Evolutionary conservation across 2,888 invertebrate genomes (phyloP), one percentile per base, ranked within the genome.

Genomic region (Campoplex capitator): DNA sequence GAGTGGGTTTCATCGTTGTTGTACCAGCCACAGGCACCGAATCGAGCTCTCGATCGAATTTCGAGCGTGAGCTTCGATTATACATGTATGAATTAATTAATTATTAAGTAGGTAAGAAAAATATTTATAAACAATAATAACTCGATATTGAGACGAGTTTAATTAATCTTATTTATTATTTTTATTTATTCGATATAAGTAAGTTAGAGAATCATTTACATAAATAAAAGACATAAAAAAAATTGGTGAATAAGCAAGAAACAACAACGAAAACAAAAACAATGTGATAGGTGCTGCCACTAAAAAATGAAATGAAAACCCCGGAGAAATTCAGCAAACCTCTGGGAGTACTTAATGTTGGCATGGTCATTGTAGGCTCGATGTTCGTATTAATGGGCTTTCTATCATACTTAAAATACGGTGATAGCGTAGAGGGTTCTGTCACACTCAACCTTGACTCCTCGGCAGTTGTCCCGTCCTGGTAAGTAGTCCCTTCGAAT

Each of bases 221-320:
- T 18, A 51, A 76, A 76, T 62, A 76, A 56, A 83, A 76, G 28
- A 83, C 62, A 58, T 74, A 85, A 83, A 23, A 23, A 23, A 23
- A 83, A 71, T 65, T 74, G 75, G 83, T 78, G 48, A 84, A 67
- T 62, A 80, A 83, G 51, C 75, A 75, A 83, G 51, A 79, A 78
- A 79, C 81, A 79, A 83, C 73, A 86, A 87, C 79, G 84, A 83
- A 65, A 75, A 86, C 77, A 68, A 45, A 81, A 88, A 75, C 82
- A 84, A 83, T 86, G 83, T 83, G 78, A 54, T 93, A 98, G 98
- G 97, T 99, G n/a, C 95, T 99, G 86, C 99, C 99, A 0, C 94
- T 99, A 90, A 98, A 99, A 95, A 98, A 98, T 93, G 97, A 98
- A 93, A 99, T 99, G 99, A 96, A 95, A 88, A 95, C 96, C 23